Evolutionary conservation across 2,888 invertebrate genomes (phyloP).

Genomic region (Erebia epiphron): DNA sequence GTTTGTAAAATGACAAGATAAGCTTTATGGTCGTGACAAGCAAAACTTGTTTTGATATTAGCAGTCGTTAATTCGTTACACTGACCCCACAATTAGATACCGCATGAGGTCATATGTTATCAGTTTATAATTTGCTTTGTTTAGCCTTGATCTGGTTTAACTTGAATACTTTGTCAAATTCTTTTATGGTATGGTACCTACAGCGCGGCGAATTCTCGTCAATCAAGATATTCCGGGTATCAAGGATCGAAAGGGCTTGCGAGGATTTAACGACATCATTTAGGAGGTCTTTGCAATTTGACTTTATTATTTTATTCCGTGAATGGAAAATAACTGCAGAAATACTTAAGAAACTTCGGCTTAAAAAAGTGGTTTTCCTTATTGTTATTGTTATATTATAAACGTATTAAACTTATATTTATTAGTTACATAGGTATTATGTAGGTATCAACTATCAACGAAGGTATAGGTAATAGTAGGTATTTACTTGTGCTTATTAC

Average conservation of each 20-base stretch:
- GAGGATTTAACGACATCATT: neutral
- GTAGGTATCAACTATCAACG: no score
- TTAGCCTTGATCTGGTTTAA: neutral
- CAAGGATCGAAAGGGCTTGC: neutral
- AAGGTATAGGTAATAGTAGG: no score
- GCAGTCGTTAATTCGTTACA: no score
- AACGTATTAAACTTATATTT: neutral
- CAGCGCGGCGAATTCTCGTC: no score
- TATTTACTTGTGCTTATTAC: no score
- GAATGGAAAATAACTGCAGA: conserved; percentile 1
- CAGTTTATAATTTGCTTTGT: neutral
- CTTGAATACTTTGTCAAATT: neutral
- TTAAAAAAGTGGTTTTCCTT: conserved; percentile 1
- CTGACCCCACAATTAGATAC: neutral
- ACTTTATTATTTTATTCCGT: neutral
- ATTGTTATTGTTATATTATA: neutral
- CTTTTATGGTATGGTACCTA: neutral
- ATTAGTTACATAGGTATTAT: neutral
- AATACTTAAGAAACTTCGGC: neutral
- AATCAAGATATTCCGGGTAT: no score
- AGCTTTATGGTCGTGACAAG: neutral
- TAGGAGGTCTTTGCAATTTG: neutral
- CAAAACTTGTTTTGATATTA: neutral
- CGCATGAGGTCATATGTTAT: conserved; percentile 10
- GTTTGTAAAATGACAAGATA: neutral